Evolutionary conservation across 23 tunicate genomes (phyloP).

Genomic region (Trididemnum clinides): DNA sequence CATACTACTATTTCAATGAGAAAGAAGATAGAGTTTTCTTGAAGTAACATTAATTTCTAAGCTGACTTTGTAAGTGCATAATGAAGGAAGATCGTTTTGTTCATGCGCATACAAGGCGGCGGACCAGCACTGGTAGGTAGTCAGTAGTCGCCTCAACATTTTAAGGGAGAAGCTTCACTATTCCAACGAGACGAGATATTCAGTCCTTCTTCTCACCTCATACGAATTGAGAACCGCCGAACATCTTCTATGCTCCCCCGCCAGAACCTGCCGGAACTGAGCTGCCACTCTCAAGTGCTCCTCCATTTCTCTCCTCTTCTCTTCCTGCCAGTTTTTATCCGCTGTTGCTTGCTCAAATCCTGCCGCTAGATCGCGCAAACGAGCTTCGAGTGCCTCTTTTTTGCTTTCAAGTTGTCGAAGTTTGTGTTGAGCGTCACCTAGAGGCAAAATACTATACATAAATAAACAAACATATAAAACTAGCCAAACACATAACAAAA

Average conservation of each 20-base stretch:
- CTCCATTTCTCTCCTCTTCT: conserved; percentile 80
- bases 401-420: conserved; percentile 84
- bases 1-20: too few species aligned
- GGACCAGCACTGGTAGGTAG: too few species aligned
- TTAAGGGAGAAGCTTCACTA: too few species aligned
- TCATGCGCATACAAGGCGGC: too few species aligned
- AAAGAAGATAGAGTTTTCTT: too few species aligned
- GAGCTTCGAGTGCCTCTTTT: conserved; percentile 81
- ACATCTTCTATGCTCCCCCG: conserved; percentile 71
- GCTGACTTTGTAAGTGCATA: too few species aligned
- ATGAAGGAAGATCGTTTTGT: too few species aligned
- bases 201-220: conserved; percentile 56
- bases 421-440: conserved; percentile 91
- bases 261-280: conserved; percentile 67
- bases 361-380: conserved; percentile 80
- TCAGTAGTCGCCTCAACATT: too few species aligned
- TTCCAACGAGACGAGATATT: too few species aligned
- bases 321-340: conserved; percentile 85
- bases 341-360: conserved; percentile 95
- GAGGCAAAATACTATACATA: background rate
- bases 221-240: conserved; percentile 64
- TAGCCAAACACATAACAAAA: too few species aligned
- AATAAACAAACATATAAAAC: too few species aligned
- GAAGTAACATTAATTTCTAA: too few species aligned
- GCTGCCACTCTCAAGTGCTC: conserved; percentile 78